phyloP scores from a whole-genome alignment of 37 sponge, comb jelly and placozoan genomes.

The Beroe ovata region DNA sequence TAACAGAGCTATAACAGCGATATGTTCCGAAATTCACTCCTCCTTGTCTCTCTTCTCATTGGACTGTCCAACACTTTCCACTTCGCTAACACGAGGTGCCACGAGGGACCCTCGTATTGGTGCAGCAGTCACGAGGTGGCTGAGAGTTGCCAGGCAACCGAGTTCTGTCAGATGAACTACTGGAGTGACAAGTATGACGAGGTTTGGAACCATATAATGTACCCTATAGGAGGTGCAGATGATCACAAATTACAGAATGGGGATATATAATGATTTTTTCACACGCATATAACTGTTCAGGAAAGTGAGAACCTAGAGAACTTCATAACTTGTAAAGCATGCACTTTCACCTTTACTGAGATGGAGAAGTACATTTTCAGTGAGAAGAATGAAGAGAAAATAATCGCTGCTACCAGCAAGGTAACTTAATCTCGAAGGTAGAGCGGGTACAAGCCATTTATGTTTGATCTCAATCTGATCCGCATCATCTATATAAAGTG shows the following conservation, averaged over 20 bases:
- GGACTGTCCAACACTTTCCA: not conserved
- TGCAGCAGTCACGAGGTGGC: slow-evolving; percentile 22
- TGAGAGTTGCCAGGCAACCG: not conserved
- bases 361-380: not conserved
- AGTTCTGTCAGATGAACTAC: slow-evolving; percentile 13
- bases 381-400: slow-evolving; percentile 4
- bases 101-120: slow-evolving; percentile 56
- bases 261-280: too few species aligned
- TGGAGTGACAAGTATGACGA: too few species aligned
- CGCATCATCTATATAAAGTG: too few species aligned
- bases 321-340: slow-evolving; percentile 34
- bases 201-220: too few species aligned
- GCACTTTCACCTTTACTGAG: not conserved
- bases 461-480: too few species aligned
- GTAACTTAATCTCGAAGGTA: not conserved
- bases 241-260: too few species aligned
- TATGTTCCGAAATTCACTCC: not conserved
- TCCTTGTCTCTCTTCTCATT: not conserved
- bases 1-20: too few species aligned
- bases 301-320: not conserved
- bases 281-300: too few species aligned
- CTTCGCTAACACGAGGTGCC: slow-evolving; percentile 4
- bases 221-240: too few species aligned
- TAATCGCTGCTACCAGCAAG: not conserved
- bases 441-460: not conserved